Conservation (phyloP, 2,113 vertebrate species). For the Orycteropus afer region DNA sequence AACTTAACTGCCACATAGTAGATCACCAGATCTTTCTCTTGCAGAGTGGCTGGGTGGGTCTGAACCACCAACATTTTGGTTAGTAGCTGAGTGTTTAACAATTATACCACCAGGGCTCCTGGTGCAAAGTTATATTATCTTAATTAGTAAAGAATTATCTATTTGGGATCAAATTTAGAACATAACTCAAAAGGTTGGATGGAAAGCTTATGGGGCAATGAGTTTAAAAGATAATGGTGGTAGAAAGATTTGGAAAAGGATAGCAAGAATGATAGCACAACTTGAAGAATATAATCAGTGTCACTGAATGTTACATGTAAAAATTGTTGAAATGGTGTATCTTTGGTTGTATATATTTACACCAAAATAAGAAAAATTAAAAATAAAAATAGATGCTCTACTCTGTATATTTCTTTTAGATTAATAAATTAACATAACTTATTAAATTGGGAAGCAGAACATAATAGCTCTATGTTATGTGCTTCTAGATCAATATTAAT, state of each 20-base stretch:
- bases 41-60: neutral
- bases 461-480: slow-evolving; percentile 12
- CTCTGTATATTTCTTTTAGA: neutral
- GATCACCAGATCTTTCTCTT: neutral
- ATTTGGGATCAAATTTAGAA: neutral
- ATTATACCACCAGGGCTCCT: neutral
- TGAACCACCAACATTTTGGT: neutral
- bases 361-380: neutral
- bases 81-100: neutral
- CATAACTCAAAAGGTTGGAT: too few species aligned
- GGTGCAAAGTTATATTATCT: neutral
- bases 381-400: neutral
- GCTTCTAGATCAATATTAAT: slow-evolving; percentile 7
- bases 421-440: neutral
- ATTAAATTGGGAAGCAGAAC: slow-evolving; percentile 27
- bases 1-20: too few species aligned
- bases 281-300: neutral
- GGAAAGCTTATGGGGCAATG: too few species aligned
- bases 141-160: neutral
- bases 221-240: neutral
- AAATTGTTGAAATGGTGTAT: neutral
- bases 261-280: neutral
- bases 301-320: too few species aligned
- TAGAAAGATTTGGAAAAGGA: neutral
- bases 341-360: neutral